phyloP scores from a whole-genome alignment of 2,888 invertebrate genomes.

The Nesidiocoris tenuis region DNA sequence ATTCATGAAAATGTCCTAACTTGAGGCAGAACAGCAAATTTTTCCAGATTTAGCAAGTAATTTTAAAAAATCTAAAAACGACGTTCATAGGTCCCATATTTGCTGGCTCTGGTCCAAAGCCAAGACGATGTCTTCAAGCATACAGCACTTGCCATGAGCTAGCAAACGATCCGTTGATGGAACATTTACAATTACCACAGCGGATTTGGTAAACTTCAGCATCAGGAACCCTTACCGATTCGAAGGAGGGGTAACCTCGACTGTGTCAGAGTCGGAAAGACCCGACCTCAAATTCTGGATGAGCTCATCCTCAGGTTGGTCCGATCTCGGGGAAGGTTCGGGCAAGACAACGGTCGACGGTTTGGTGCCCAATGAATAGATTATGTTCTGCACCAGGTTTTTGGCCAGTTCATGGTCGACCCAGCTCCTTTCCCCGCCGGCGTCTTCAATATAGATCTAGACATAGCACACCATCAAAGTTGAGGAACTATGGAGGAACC shows the following conservation, averaged over 20 bases:
- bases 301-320: constrained; percentile 47
- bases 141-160: no score
- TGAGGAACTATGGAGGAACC: no score
- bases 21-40: no score
- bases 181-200: no score
- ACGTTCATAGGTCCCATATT: no score
- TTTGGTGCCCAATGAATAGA: constrained; percentile 80
- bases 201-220: no score
- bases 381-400: constrained; percentile 86
- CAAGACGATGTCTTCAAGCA: no score
- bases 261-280: constrained; percentile 27
- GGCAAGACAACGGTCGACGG: constrained; percentile 60
- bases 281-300: constrained; percentile 34
- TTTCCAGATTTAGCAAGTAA: no score
- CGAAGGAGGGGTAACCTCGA: constrained; percentile 22
- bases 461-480: constrained; percentile 51
- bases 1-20: not conserved
- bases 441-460: constrained; percentile 90
- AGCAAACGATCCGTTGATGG: no score
- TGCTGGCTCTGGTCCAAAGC: no score
- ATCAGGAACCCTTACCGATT: no score
- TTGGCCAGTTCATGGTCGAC: constrained; percentile 89
- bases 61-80: no score
- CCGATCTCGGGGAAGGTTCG: constrained; percentile 46
- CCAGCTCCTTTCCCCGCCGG: constrained; percentile 89